Base-by-base conservation (phyloP, 1,140 invertebrate species). In the Grapholita molesta region DNA sequence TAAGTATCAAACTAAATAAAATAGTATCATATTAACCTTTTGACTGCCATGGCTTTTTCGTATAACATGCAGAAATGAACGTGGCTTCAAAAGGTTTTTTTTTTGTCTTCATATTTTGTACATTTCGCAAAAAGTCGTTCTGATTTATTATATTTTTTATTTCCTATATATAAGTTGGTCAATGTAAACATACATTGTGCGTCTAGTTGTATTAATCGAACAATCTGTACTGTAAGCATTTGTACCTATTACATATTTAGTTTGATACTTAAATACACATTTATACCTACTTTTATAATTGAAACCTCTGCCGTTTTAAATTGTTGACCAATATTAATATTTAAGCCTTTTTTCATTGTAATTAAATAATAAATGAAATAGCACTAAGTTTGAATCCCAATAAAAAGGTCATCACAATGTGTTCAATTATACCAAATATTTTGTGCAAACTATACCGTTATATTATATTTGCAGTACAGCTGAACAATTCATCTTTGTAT, bases 361-460 rank as follows among this genome's bases (percentile, higher is more conserved):
- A 61, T 28, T 7, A 61, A 61, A 28, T 61, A 61, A 61, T 57
- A 25, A 57, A 64, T 65, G 64, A 65, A 65, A 65, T 65, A 65
- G 64, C 11, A 35, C 30, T 65, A 65, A 65, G 30, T 35, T 65
- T 35, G 21, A 35, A 71, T 66, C 61, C 69, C 30, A 72, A 70
- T 61, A 71, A 75, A 70, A 61, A 64, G 67, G 70, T 79, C 81
- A 87, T 89, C 84, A 85, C 83, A 82, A 86, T 89, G 85, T 87
- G 86, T 89, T 87, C 84, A 89, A 72, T 80, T 79, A 80, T 84
- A 86, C 84, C 84, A 88, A 89, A 87, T 86, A 85, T 79, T 84
- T 82, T 72, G 68, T 79, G 75, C 76, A 79, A 80, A 65, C 72
- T 72, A 70, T 74, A 73, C 68, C 66, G 67, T 73, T 73, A 70